Base-by-base conservation (phyloP, 2,113 vertebrate species). In the Mesembrinibis cayennensis region DNA sequence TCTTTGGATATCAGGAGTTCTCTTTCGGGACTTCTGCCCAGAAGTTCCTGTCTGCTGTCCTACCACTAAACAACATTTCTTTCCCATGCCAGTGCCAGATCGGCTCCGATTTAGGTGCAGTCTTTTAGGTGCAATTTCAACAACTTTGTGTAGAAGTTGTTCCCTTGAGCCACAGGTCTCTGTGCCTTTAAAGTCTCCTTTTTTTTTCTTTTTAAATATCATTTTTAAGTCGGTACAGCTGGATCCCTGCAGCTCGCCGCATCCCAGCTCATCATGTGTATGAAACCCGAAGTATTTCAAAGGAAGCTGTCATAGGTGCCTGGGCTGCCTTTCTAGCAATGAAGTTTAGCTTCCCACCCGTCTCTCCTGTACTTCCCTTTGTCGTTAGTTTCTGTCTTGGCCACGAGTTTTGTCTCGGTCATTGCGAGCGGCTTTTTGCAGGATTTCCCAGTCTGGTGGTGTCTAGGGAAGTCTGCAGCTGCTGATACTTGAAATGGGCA, bases 321-420 rank as follows among this genome's bases (percentile, higher is more conserved):
- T 74, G 62, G 5, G 18, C 42, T 62, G 87, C 93, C 94, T 96
- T 96, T 97, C 96, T 94, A 97, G 91, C 93, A 96, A 97, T 47
- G 63, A 93, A 95, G 67, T 82, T 93, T 25, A 83, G 82, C 71
- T 96, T 94, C 93, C 82, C 38, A 8, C 82, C 79, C 0, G 0
- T 69, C 70, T 85, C 69, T 87, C 71, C 71, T 27, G 20, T 56
- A 94, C 94, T 97, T 97, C 96, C 74, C 84, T 85, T 73, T 88
- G 78, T 15, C 62, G n/a, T 21, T 79, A 29, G 87, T 97, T 97
- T 93, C 95, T 95, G 53, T 85, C 63, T 52, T 53, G 45, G 53
- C 92, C 79, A 58, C 2, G 3, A 34, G 70, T 79, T 87, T 67
- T 66, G 42, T 80, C 50, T 88, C 8, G 6, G 59, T 76, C 4